Percentiles rank a stretch among this genome's conserved stretches.
Conservation (phyloP, 1,140 invertebrate species). For the Camponotus vicinus region DNA sequence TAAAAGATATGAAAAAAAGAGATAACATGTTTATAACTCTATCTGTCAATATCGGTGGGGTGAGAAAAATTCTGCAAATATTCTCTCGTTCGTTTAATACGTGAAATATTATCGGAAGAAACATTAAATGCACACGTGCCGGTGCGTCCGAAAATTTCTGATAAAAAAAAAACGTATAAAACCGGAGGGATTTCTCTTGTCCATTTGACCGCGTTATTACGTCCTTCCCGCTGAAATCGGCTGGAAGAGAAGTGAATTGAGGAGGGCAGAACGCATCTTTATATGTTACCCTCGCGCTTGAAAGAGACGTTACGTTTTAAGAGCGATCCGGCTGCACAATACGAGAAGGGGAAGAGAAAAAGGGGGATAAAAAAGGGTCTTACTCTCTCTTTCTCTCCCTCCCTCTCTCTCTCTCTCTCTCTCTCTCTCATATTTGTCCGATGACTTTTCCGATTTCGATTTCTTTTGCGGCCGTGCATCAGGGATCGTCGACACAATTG, state of each 20-base stretch:
- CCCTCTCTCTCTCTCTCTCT: neutral
- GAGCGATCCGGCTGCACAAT: constrained; percentile 15
- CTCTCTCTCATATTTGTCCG: neutral
- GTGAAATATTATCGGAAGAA: too few relatives aligned
- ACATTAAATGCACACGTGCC: too few relatives aligned
- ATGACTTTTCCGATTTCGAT: constrained; percentile 6
- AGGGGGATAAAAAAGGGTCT: neutral
- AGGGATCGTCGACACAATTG: constrained; percentile 22
- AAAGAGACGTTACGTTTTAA: constrained; percentile 9
- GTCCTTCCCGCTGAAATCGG: neutral
- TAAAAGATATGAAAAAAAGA: too few relatives aligned
- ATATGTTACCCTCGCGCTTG: neutral
- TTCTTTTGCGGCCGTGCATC: neutral
- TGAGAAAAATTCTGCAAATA: too few relatives aligned
- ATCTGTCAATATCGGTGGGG: too few relatives aligned
- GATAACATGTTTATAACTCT: too few relatives aligned
- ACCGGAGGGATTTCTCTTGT: too few relatives aligned
- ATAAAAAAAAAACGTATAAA: too few relatives aligned
- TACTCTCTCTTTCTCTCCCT: neutral
- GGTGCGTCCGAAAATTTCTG: too few relatives aligned
- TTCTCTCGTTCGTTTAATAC: too few relatives aligned
- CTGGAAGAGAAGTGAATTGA: neutral
- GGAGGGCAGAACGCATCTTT: constrained; percentile 6
- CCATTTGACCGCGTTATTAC: neutral
- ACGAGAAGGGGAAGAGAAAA: too few relatives aligned